Conservation (phyloP, 2,113 vertebrate genomes). For the Ceratotherium simum region DNA sequence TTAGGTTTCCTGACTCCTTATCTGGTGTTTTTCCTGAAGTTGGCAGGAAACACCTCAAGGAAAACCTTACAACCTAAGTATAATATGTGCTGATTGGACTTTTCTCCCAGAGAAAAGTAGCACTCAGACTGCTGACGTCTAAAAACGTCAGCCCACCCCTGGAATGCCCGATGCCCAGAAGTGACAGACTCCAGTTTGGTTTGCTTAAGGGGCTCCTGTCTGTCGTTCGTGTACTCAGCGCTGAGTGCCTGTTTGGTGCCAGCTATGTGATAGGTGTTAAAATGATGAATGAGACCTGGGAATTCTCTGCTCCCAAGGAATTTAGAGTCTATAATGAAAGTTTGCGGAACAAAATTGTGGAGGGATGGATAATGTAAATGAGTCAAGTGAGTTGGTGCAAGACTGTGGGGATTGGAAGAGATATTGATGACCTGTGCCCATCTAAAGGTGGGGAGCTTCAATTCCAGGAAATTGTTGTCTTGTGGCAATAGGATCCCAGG, state of each 20-base stretch:
- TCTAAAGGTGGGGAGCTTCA: background rate
- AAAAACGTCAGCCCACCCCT: background rate
- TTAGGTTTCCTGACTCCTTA: background rate
- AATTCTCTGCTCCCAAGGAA: background rate
- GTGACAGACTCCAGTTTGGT: background rate
- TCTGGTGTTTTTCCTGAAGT: background rate
- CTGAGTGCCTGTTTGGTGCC: background rate
- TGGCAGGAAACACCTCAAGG: background rate
- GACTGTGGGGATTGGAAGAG: background rate
- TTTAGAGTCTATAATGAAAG: background rate
- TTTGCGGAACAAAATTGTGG: background rate
- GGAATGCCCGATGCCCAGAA: background rate
- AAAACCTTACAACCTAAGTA: conserved; percentile 9
- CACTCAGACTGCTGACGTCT: background rate
- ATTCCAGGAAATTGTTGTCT: background rate
- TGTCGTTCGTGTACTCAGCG: background rate
- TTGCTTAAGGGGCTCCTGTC: background rate
- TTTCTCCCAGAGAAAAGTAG: background rate
- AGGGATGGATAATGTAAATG: background rate
- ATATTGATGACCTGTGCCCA: background rate
- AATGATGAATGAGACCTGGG: background rate
- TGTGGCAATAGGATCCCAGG: background rate
- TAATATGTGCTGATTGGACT: background rate
- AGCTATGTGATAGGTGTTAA: background rate
- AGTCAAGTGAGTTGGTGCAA: background rate